phyloP scores from a whole-genome alignment of 2,888 invertebrate genomes.

The Thalpophila matura region DNA sequence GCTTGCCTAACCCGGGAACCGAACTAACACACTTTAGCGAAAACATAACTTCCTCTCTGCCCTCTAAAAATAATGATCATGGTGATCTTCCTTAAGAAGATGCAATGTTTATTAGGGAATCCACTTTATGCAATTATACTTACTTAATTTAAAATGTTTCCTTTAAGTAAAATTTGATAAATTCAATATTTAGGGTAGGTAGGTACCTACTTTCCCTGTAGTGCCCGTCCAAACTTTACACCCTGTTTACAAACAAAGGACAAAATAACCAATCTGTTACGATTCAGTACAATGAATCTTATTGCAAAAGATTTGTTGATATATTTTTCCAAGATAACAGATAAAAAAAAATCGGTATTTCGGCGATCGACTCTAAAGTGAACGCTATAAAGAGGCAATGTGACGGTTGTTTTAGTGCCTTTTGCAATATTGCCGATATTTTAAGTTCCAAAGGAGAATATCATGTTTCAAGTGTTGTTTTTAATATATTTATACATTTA shows the following conservation, averaged over 20 bases:
- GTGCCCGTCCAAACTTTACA: no score
- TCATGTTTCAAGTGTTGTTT: constrained; percentile 71
- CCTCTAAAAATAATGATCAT: no score
- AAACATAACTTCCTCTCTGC: no score
- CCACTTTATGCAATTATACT: no score
- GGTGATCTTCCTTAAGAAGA: no score
- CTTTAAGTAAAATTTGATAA: no score
- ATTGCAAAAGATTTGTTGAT: constrained; percentile 64
- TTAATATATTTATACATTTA: constrained; percentile 58
- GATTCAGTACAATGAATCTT: constrained; percentile 57
- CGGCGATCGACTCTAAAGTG: constrained; percentile 68
- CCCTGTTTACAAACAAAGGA: constrained; percentile 38
- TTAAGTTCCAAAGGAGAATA: constrained; percentile 71
- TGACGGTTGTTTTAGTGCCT: constrained; percentile 65
- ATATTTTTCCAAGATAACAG: constrained; percentile 65
- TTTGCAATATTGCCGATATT: constrained; percentile 71
- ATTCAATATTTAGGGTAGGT: no score
- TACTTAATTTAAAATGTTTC: no score
- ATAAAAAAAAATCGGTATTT: constrained; percentile 67
- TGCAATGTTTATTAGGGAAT: no score
- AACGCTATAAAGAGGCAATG: constrained; percentile 69
- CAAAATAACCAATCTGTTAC: constrained; percentile 43
- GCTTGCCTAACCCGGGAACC: no score
- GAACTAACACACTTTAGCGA: no score
- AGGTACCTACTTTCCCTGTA: no score